Evolutionary conservation across 2,113 vertebrate species (phyloP).

Genomic region (Sarotherodon lohbergeri): DNA sequence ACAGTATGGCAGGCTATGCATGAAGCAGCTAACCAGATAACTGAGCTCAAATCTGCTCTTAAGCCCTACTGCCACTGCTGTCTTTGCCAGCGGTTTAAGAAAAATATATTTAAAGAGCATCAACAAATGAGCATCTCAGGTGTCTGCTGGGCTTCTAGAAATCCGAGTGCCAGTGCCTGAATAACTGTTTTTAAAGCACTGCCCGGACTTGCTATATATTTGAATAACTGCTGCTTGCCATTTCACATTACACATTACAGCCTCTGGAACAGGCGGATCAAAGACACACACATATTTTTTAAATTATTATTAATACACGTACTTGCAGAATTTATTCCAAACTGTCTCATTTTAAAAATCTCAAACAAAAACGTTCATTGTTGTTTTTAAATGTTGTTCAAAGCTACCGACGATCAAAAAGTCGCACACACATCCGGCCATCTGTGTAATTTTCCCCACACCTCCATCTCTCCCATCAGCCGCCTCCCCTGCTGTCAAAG

Average conservation of each 20-base stretch:
- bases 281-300: neutral
- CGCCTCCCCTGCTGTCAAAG: conserved; percentile 34
- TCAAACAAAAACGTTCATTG: neutral
- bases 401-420: neutral
- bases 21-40: neutral
- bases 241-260: neutral
- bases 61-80: neutral
- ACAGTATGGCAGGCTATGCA: neutral
- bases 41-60: neutral
- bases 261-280: neutral
- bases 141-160: neutral
- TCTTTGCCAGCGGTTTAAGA: neutral
- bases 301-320: neutral
- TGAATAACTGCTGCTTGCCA: neutral
- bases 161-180: too few species aligned
- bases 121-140: neutral
- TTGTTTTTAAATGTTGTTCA: neutral
- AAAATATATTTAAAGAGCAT: neutral
- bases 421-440: neutral
- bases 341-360: neutral
- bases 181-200: neutral
- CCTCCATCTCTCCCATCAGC: neutral
- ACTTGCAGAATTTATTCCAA: neutral
- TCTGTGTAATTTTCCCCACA: conserved; percentile 13
- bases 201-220: neutral